Base-by-base conservation (phyloP, 1,140 invertebrate genomes). In the Cryptotermes secundus region DNA sequence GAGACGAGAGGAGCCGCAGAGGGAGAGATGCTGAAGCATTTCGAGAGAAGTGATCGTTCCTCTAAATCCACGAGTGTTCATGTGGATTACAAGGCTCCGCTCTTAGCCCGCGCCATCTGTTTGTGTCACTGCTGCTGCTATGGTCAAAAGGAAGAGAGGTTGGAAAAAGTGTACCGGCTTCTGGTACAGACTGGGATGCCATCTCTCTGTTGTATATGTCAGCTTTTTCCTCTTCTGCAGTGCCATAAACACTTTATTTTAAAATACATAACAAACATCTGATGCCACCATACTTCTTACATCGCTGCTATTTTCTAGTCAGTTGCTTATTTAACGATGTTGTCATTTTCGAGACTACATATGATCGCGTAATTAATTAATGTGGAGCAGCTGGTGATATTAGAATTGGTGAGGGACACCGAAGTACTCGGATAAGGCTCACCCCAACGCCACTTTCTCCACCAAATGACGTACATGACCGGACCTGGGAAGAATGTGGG, bases 51-150 rank as follows among this genome's bases (percentile, higher is more conserved):
- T 49, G 45, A 49, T 49, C 45, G 45, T 19, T 14, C 16, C 9
- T n/a, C 26, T 65, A 65, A 65, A 65, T 65, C 59, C 59, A 65
- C 4, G 59, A 26, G 59, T 65, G 59, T 65, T 65, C 59, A n/a
- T 65, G 59, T 65, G 59, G 59, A 65, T 65, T 65, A 65, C 59
- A 65, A 65, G 59, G 59, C 59, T 65, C 59, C 24, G 59, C 59
- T 65, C 59, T 65, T 65, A 65, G 59, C 59, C 1, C 59, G n/a
- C 12, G 59, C 59, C 59, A 65, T 65, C 59, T 65, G 59, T 65
- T 65, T 65, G 59, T 65, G 59, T 31, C 59, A 65, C 2, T 65
- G 59, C 24, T 12, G 59, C 59, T 65, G 59, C 26, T n/a, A 7
- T n/a, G 59, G 3, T 65, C 59, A 65, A 65, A 65, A 65, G n/a